A percentile compares a stretch with the other conserved stretches of the same genome.
Conservation (phyloP, 2,888 invertebrate genomes). For the Cantharis rustica region DNA sequence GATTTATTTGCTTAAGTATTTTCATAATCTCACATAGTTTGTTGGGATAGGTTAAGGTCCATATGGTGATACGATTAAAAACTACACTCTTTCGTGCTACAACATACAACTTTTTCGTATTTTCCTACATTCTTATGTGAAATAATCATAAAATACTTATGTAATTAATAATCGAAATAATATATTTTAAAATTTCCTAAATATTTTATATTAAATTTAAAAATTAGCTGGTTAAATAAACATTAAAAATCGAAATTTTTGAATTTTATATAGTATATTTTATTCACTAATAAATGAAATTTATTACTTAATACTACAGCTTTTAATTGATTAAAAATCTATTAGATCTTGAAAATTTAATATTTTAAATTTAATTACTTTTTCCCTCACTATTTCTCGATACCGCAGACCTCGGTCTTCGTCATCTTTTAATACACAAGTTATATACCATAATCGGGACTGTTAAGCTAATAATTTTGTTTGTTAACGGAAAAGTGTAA, state of each 20-base stretch:
- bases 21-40: constrained; percentile 27
- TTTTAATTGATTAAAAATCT: too few species aligned
- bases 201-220: too few species aligned
- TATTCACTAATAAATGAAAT: too few species aligned
- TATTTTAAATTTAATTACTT: neutral
- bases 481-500: neutral
- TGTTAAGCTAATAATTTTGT: neutral
- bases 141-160: neutral
- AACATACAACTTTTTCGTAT: neutral
- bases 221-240: too few species aligned
- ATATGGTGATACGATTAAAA: constrained; percentile 13
- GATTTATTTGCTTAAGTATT: constrained; percentile 37
- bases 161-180: too few species aligned
- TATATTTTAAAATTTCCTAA: too few species aligned
- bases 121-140: neutral
- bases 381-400: neutral
- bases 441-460: neutral
- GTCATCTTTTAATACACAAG: neutral
- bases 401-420: neutral
- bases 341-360: too few species aligned
- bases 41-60: constrained; percentile 44
- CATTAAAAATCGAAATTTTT: too few species aligned
- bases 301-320: too few species aligned
- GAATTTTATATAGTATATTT: too few species aligned
- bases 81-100: neutral